phyloP scores from a whole-genome alignment of 2,113 vertebrate genomes.

The Tor tambroides region DNA sequence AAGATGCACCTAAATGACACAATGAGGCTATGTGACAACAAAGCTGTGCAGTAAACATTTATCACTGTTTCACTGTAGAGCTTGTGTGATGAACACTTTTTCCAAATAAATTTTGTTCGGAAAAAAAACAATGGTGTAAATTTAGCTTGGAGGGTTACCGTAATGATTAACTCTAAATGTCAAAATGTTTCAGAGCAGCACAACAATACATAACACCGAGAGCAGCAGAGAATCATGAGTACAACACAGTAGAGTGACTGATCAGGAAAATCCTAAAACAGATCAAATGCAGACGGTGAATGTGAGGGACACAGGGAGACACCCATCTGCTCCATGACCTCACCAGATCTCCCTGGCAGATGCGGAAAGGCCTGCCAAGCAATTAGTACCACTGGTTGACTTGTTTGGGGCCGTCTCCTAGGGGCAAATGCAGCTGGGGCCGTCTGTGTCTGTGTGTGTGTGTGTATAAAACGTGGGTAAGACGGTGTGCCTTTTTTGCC shows the following conservation, averaged over 20 bases:
- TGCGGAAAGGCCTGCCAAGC: conserved; percentile 75
- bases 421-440: conserved; percentile 75
- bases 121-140: neutral
- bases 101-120: neutral
- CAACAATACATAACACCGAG: neutral
- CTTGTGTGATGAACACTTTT: neutral
- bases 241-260: neutral
- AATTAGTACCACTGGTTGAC: conserved; percentile 76
- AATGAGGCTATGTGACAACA: too few relatives aligned
- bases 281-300: neutral
- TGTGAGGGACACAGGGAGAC: conserved; percentile 9
- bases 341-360: conserved; percentile 75
- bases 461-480: conserved; percentile 37
- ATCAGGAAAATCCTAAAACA: neutral
- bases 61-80: neutral
- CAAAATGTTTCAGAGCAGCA: neutral
- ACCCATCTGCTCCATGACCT: conserved; percentile 77
- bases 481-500: conserved; percentile 38
- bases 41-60: neutral
- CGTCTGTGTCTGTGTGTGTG: conserved; percentile 39
- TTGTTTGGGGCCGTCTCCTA: conserved; percentile 70
- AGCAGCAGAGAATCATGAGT: neutral
- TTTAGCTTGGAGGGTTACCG: neutral
- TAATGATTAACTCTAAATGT: neutral
- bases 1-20: neutral